Percentiles rank a stretch among this genome's conserved stretches.
These are phyloP conservation scores for Zalophus californianus DNA, from an alignment of 2,797 vertebrate genomes.

Conservation along the genomic window DNA sequence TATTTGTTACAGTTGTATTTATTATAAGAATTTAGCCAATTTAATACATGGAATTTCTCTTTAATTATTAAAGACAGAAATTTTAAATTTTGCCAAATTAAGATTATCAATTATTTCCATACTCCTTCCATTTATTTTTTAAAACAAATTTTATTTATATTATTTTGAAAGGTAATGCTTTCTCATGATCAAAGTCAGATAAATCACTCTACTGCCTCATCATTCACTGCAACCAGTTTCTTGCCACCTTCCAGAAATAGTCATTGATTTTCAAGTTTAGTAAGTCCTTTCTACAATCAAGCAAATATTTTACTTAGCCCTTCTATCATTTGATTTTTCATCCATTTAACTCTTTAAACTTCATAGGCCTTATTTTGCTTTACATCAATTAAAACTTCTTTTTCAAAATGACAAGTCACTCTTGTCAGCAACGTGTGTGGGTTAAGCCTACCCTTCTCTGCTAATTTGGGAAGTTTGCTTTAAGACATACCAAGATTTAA, in stretches of 20 bases:
- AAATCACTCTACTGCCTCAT: not conserved
- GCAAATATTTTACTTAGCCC: not conserved
- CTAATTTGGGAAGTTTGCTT: not conserved
- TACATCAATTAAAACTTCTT: not conserved
- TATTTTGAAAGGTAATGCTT: conserved; percentile 1
- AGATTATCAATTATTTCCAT: not conserved
- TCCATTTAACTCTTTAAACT: conserved; percentile 15
- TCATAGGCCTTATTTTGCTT: not conserved
- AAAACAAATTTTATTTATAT: not conserved
- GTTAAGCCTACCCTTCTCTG: not conserved
- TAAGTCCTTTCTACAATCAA: not conserved
- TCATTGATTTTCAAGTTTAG: not conserved
- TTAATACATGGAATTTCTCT: not conserved
- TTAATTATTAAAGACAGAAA: not conserved
- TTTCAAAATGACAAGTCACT: not conserved
- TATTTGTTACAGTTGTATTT: conserved; percentile 13
- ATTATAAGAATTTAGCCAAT: not conserved
- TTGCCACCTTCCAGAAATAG: not conserved
- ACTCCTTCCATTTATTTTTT: not conserved
- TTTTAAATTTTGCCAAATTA: not conserved
- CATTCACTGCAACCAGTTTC: not conserved
- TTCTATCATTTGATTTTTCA: not conserved
- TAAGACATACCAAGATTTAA: not conserved
- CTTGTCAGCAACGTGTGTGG: not conserved
- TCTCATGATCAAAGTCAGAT: not conserved